These are phyloP conservation scores for Heptranchias perlo DNA, from an alignment of 2,113 vertebrate species.

Conservation along the genomic window DNA sequence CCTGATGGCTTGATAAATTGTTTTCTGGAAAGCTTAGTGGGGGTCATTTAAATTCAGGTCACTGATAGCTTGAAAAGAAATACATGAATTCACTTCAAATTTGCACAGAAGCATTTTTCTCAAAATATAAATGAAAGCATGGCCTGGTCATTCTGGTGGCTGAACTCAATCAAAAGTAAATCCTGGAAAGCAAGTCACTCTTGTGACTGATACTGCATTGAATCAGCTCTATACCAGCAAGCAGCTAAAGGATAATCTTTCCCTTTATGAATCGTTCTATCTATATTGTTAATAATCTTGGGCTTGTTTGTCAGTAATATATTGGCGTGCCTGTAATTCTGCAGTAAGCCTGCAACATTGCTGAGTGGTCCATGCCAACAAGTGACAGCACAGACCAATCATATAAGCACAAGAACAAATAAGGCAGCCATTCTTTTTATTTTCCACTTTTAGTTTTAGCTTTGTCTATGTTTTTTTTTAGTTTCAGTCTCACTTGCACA, in stretches of 20 bases:
- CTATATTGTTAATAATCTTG: neutral
- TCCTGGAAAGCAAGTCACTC: neutral
- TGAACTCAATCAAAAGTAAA: neutral
- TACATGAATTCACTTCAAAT: neutral
- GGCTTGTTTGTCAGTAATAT: neutral
- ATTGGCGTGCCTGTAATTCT: neutral
- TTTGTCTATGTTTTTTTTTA: neutral
- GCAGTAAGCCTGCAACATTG: neutral
- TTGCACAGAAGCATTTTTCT: neutral
- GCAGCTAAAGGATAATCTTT: neutral
- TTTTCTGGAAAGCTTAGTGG: neutral
- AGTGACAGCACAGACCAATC: neutral
- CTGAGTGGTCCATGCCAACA: neutral
- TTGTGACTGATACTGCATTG: neutral
- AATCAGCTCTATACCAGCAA: neutral
- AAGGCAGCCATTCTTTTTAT: neutral
- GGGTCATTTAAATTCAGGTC: neutral
- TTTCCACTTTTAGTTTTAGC: neutral
- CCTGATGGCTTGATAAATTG: neutral
- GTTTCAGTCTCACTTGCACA: neutral
- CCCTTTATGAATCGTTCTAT: neutral
- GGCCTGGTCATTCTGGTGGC: neutral
- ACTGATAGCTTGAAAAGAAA: neutral
- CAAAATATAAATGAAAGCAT: slow-evolving; percentile 10
- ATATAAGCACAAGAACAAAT: no score